These are phyloP conservation scores for Cephalopholis sonnerati DNA, from an alignment of 2,113 vertebrate species.

Conservation along the genomic window DNA sequence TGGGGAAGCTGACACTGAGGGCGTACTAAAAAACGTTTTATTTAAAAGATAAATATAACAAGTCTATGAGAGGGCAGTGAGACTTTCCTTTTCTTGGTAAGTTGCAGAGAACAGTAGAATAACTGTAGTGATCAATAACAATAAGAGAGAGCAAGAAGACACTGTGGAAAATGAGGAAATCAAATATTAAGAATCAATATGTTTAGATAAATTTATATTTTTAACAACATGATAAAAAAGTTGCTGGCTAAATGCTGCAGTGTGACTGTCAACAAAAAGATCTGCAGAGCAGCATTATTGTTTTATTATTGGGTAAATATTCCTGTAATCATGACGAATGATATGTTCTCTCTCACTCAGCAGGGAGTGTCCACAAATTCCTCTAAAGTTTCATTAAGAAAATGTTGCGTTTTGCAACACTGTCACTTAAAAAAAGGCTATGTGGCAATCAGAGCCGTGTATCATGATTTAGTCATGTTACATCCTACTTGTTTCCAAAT, in stretches of 20 bases:
- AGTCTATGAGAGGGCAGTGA: too few species aligned
- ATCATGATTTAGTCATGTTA: slow-evolving; percentile 2
- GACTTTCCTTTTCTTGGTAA: too few species aligned
- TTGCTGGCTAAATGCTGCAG: background rate
- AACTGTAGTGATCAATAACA: too few species aligned
- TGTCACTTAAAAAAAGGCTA: background rate
- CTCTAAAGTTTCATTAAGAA: slow-evolving; percentile 11
- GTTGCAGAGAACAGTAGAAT: too few species aligned
- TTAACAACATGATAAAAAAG: background rate
- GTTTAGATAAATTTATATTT: too few species aligned
- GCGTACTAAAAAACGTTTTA: too few species aligned
- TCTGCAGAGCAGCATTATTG: background rate
- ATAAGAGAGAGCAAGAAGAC: too few species aligned
- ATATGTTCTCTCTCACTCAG: slow-evolving; percentile 3
- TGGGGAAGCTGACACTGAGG: too few species aligned
- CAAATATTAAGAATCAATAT: too few species aligned
- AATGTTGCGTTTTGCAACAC: slow-evolving; percentile 23
- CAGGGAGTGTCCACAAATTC: slow-evolving; percentile 9
- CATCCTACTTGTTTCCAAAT: slow-evolving; percentile 16
- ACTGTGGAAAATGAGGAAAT: too few species aligned
- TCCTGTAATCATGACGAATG: background rate
- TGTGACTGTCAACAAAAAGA: background rate
- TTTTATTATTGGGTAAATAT: background rate
- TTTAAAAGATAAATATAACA: too few species aligned
- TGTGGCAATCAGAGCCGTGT: slow-evolving; percentile 26